These are phyloP conservation scores for Fukomys damarensis DNA, from an alignment of 2,113 vertebrate species.

Conservation along the genomic window DNA sequence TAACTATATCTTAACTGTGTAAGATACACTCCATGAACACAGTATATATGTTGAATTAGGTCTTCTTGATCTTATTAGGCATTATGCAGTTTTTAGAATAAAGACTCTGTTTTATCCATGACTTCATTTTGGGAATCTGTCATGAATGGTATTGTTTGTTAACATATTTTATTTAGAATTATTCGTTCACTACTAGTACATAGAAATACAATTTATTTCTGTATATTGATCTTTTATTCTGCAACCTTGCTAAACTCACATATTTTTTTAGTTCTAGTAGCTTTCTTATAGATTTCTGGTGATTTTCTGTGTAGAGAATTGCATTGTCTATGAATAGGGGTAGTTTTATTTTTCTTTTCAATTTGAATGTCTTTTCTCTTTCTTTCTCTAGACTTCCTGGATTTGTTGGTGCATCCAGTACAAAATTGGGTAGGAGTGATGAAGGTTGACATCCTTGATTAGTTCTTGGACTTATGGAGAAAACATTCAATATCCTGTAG, in stretches of 20 bases:
- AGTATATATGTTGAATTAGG: background rate
- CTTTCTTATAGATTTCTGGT: background rate
- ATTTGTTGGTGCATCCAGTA: background rate
- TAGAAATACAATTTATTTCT: background rate
- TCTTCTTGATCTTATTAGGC: background rate
- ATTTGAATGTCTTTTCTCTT: background rate
- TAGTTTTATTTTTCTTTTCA: slow-evolving; percentile 36
- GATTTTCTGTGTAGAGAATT: background rate
- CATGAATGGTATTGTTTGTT: background rate
- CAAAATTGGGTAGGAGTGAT: background rate
- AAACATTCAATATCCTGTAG: background rate
- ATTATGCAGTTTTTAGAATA: background rate
- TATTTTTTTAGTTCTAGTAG: background rate
- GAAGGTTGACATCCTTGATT: background rate
- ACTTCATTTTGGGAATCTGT: background rate
- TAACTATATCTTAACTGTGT: background rate
- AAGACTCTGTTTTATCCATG: background rate
- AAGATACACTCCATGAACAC: background rate
- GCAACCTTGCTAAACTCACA: background rate
- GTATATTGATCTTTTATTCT: background rate
- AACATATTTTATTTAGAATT: slow-evolving; percentile 3
- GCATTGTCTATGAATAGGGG: background rate
- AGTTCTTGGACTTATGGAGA: background rate
- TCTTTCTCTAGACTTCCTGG: background rate
- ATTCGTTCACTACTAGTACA: background rate